Conservation (phyloP, 2,113 vertebrate species). For the Colinus virginianus region DNA sequence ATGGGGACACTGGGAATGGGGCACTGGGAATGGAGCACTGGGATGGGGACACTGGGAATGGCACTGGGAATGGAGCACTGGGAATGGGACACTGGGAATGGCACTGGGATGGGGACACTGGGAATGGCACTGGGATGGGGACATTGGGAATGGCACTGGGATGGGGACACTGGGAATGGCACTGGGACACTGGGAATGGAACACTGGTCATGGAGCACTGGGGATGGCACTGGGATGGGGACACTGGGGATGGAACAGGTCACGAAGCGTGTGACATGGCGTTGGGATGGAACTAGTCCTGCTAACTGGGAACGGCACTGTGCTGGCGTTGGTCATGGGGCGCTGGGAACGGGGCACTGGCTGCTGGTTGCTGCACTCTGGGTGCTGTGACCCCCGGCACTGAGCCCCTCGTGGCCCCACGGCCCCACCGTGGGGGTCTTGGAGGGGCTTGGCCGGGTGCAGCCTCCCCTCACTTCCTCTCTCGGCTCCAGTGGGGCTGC, state of each 20-base stretch:
- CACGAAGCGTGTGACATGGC: not conserved
- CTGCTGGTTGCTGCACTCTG: too few species aligned
- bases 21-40: too few species aligned
- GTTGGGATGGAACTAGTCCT: not conserved
- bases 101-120: not conserved
- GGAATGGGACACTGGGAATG: not conserved
- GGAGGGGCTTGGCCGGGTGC: not conserved
- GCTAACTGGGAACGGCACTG: not conserved
- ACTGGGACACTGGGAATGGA: too few species aligned
- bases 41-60: too few species aligned
- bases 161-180: not conserved
- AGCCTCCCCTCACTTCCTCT: not conserved
- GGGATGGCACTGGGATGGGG: not conserved
- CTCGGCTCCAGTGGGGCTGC: not conserved
- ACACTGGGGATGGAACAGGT: not conserved
- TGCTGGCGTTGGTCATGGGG: not conserved
- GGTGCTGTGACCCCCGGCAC: not conserved
- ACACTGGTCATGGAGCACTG: not conserved
- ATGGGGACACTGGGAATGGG: too few species aligned
- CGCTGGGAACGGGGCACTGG: not conserved
- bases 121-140: too few species aligned
- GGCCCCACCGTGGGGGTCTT: not conserved
- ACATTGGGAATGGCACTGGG: not conserved
- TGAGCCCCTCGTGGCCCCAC: not conserved
- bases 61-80: not conserved